Evolutionary conservation across 2,888 invertebrate species (phyloP).

Genomic region (Rhingia rostrata): DNA sequence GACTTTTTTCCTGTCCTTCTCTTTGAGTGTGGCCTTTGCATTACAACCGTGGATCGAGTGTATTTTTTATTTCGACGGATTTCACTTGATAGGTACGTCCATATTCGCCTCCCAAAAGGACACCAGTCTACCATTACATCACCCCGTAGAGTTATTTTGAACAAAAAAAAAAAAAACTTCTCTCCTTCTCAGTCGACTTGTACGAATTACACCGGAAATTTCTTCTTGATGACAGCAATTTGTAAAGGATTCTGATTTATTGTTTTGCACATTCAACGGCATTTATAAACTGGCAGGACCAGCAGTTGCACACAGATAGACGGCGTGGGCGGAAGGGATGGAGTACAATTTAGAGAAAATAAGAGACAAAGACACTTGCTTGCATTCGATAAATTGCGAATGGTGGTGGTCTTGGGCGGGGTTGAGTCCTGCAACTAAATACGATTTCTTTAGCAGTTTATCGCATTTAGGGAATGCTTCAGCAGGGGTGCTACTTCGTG

Average conservation of each 20-base stretch:
- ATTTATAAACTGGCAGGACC: conserved; percentile 72
- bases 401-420: not conserved
- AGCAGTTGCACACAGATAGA: conserved; percentile 13
- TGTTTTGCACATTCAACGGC: conserved; percentile 72
- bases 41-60: not conserved
- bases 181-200: conserved; percentile 64
- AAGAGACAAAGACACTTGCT: conserved; percentile 34
- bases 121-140: conserved; percentile 2
- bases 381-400: conserved; percentile 45
- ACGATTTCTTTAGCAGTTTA: conserved; percentile 67
- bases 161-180: conserved; percentile 36
- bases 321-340: conserved; percentile 7
- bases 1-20: conserved; percentile 3
- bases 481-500: conserved; percentile 23
- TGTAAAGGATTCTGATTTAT: conserved; percentile 76
- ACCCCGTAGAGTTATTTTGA: conserved; percentile 14
- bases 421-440: conserved; percentile 49
- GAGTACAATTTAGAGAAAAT: conserved; percentile 32
- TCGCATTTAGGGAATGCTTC: conserved; percentile 34
- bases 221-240: conserved; percentile 76
- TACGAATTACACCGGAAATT: conserved; percentile 75
- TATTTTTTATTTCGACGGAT: conserved; percentile 33
- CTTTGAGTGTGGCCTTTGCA: not conserved
- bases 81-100: conserved; percentile 25
- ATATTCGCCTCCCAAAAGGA: not conserved